A percentile compares a stretch with the other conserved stretches of the same genome.
phyloP scores from a whole-genome alignment of 2,113 vertebrate genomes.

The Mobula birostris region DNA sequence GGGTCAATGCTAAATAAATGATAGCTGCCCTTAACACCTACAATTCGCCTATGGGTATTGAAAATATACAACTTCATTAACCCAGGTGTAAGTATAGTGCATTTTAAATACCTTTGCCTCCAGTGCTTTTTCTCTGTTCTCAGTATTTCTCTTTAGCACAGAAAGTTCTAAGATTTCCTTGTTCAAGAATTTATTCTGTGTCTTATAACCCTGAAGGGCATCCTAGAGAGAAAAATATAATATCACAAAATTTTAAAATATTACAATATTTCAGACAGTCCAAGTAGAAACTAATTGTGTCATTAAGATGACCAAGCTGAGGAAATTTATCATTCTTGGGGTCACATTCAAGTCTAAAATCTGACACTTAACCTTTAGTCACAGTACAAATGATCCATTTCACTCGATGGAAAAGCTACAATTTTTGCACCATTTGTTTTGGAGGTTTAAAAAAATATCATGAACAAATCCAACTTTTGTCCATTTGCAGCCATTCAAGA shows the following conservation, averaged over 20 bases:
- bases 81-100: not conserved
- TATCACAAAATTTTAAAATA: not conserved
- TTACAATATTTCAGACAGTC: not conserved
- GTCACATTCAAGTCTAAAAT: not conserved
- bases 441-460: too few species aligned
- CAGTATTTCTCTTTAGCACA: conserved; percentile 77
- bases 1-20: not conserved
- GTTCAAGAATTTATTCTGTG: conserved; percentile 94
- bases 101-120: conserved; percentile 73
- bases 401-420: not conserved
- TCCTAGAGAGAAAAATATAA: conserved; percentile 61
- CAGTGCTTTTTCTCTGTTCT: conserved; percentile 74
- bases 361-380: not conserved
- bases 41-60: not conserved
- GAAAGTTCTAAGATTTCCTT: conserved; percentile 96
- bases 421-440: not conserved
- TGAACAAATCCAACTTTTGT: not conserved
- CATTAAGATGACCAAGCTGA: not conserved
- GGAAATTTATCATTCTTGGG: not conserved
- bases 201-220: conserved; percentile 87
- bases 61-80: not conserved
- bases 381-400: not conserved
- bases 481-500: not conserved
- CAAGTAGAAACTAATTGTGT: not conserved
- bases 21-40: not conserved